phyloP scores from a whole-genome alignment of 2,113 vertebrate species.

The Chionodraco myersi region DNA sequence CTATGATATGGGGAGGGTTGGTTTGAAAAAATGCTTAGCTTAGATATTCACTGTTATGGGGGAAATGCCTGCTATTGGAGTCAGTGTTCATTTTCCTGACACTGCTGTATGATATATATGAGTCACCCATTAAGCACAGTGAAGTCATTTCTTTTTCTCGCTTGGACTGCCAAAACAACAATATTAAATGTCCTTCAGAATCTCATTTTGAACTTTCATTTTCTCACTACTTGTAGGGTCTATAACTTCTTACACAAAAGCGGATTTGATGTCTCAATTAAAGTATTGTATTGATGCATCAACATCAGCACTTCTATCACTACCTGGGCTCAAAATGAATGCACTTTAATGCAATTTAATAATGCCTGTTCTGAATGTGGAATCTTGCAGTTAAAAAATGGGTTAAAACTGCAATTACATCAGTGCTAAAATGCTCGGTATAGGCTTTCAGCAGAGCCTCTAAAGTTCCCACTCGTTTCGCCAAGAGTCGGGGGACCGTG shows the following conservation, averaged over 20 bases:
- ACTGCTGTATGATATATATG: slow-evolving; percentile 11
- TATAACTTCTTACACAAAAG: not conserved
- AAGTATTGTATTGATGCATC: slow-evolving; percentile 6
- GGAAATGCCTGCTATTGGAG: slow-evolving; percentile 56
- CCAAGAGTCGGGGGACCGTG: slow-evolving; percentile 66
- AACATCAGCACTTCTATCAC: not conserved
- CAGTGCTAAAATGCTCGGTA: slow-evolving; percentile 18
- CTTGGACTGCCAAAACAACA: slow-evolving; percentile 2
- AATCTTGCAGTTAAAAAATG: not conserved
- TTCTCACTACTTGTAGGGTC: not conserved
- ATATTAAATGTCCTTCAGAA: not conserved
- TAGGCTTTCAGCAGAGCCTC: slow-evolving; percentile 44
- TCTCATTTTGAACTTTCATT: not conserved
- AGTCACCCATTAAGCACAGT: slow-evolving; percentile 36
- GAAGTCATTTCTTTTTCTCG: slow-evolving; percentile 23
- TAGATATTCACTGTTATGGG: slow-evolving; percentile 53
- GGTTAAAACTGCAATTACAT: slow-evolving; percentile 5
- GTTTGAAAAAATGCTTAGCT: slow-evolving; percentile 62
- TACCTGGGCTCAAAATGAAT: not conserved
- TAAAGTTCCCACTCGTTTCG: slow-evolving; percentile 63
- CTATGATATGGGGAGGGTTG: slow-evolving; percentile 31
- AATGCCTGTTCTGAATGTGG: not conserved
- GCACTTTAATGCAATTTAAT: too few species aligned
- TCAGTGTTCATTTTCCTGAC: slow-evolving; percentile 45
- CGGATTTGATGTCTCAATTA: not conserved